Base-by-base conservation (phyloP, 35 echinoderm and acorn worm genomes). In the Apostichopus californicus region DNA sequence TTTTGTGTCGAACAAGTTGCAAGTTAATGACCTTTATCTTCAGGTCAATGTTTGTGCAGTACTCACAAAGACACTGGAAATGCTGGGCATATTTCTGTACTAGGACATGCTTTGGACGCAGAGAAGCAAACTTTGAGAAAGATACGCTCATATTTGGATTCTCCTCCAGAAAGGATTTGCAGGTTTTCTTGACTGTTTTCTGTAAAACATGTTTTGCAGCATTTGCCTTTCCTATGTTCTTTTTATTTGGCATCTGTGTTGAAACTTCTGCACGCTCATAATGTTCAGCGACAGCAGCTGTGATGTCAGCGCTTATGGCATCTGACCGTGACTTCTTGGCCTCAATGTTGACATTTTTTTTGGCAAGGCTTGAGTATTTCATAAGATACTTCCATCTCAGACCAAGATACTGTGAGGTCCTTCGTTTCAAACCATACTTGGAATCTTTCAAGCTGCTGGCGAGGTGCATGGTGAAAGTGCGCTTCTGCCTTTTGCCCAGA, bases 1-100 rank as follows among this genome's bases (percentile, higher is more conserved):
- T 8, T 77, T 77, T 77, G 6, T 59, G 57, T 59, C 6, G 7
- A 60, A 6, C 11, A 60, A 60, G 7, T 11, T 60, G 0, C 0
- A 6, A 8, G 79, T 82, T 82, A 18, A 82, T 82, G 34, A 12
- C 79, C 34, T 82, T 82, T 8, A 82, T 54, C 25, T 82, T 82
- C 21, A 82, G 17, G 9, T 82, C 79, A 25, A 82, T 82, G 79
- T 82, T 82, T 57, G 56, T 57, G 17, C 79, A 82, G 56, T 54
- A 82, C 17, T 82, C 79, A 82, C 79, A 82, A 54, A 82, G 56
- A 22, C 79, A 82, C 21, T 82, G n/a, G 21, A 11, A 12, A 23
- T 11, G 79, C 17, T 25, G 6, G 1, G 34, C 34, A 11, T 46
- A 14, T 5, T 17, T 82, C 17, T 82, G 25, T 5, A 82, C 79